phyloP scores from a whole-genome alignment of 2,113 vertebrate genomes.

The Pagrus major region DNA sequence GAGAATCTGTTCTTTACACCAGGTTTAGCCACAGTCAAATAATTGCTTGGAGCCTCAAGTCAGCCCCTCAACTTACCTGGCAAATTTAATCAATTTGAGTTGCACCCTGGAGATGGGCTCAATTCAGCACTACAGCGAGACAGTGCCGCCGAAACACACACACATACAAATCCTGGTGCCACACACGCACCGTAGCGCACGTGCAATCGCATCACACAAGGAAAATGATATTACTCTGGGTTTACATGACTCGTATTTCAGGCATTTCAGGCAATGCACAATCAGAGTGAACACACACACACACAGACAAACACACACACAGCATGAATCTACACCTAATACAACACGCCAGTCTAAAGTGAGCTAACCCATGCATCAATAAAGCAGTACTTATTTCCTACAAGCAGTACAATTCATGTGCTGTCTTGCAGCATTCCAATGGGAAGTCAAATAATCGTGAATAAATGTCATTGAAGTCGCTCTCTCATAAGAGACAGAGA shows the following conservation, averaged over 20 bases:
- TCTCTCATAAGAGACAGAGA: conserved; percentile 24
- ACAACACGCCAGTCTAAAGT: conserved; percentile 3
- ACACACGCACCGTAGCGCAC: neutral
- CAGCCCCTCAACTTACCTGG: conserved; percentile 77
- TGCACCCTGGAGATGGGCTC: conserved; percentile 71
- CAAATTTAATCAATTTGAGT: conserved; percentile 82
- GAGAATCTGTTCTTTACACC: conserved; percentile 59
- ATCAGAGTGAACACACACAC: neutral
- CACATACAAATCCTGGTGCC: conserved; percentile 1
- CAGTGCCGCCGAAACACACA: conserved; percentile 1
- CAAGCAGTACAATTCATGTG: conserved; percentile 37
- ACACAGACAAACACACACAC: conserved; percentile 4
- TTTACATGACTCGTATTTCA: conserved; percentile 23
- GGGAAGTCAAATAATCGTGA: conserved; percentile 51
- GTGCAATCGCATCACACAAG: conserved; percentile 9
- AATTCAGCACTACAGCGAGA: conserved; percentile 50
- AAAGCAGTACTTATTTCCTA: conserved; percentile 30
- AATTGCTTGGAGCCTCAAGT: conserved; percentile 77
- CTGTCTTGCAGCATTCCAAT: conserved; percentile 19
- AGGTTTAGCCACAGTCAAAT: conserved; percentile 73
- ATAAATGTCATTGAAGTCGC: conserved; percentile 45
- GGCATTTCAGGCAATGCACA: conserved; percentile 11
- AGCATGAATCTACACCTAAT: neutral
- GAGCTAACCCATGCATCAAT: conserved; percentile 10
- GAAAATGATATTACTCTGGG: neutral